Conservation (phyloP, 2,888 invertebrate genomes). For the Taphrorychus bicolor region DNA sequence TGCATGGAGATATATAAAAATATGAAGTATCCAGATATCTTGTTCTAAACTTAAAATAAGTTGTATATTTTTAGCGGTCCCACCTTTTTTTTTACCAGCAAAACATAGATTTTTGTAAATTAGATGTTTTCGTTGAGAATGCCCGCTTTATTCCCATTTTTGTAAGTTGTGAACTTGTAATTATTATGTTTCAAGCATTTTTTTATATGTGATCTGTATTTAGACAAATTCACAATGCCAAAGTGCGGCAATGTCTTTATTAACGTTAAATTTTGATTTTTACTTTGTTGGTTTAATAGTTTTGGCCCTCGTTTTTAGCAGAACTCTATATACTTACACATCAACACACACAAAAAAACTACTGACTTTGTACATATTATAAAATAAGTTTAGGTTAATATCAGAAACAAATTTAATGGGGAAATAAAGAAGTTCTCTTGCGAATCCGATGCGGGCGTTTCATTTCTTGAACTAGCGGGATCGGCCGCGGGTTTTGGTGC, state of each 20-base stretch:
- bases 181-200: too few species aligned
- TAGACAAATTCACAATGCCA: neutral
- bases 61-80: neutral
- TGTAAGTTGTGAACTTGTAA: neutral
- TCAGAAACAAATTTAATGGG: slow-evolving; percentile 13
- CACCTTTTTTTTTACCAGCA: neutral
- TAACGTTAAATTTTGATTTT: neutral
- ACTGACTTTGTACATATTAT: slow-evolving; percentile 34
- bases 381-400: slow-evolving; percentile 18
- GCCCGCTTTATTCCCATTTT: neutral
- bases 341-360: slow-evolving; percentile 16
- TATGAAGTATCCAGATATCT: too few species aligned
- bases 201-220: neutral
- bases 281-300: neutral
- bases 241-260: neutral
- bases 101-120: too few species aligned
- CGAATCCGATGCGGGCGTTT: slow-evolving; percentile 55
- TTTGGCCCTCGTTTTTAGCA: neutral
- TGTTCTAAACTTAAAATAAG: too few species aligned
- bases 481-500: slow-evolving; percentile 67
- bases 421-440: slow-evolving; percentile 61
- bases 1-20: too few species aligned
- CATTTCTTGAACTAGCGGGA: slow-evolving; percentile 57
- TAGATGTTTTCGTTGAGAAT: neutral
- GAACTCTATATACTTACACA: slow-evolving; percentile 1